These are phyloP conservation scores for Acleris laterana DNA, from an alignment of 2,888 invertebrate species.

Conservation along the genomic window DNA sequence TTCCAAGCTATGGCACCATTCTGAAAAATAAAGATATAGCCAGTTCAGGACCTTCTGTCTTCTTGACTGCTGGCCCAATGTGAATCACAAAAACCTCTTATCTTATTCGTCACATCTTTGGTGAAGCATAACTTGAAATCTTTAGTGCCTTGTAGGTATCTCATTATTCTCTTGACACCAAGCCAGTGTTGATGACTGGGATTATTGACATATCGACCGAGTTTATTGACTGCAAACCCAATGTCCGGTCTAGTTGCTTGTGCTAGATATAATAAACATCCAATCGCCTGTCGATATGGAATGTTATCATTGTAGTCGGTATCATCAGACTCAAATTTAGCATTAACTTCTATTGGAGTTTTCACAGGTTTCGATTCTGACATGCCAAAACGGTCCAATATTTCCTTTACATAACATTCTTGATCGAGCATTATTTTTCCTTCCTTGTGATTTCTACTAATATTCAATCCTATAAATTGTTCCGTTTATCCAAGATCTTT, in stretches of 20 bases:
- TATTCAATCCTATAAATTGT: slow-evolving; percentile 29
- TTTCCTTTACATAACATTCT: slow-evolving; percentile 37
- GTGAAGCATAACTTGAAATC: not conserved
- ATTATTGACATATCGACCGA: slow-evolving; percentile 18
- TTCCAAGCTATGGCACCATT: slow-evolving; percentile 40
- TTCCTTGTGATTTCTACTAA: not conserved
- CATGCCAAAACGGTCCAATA: slow-evolving; percentile 38
- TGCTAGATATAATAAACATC: not conserved
- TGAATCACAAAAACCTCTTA: slow-evolving; percentile 36
- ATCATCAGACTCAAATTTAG: slow-evolving; percentile 29
- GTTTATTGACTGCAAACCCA: slow-evolving; percentile 21
- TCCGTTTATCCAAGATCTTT: slow-evolving; percentile 39
- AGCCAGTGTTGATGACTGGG: slow-evolving; percentile 21
- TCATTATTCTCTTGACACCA: slow-evolving; percentile 17
- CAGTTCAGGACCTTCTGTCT: slow-evolving; percentile 38
- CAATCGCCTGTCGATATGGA: no score
- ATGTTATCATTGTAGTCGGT: slow-evolving; percentile 18
- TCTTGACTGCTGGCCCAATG: slow-evolving; percentile 37
- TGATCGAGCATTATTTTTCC: slow-evolving; percentile 31
- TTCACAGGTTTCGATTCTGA: slow-evolving; percentile 40
- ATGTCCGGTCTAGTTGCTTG: slow-evolving; percentile 31
- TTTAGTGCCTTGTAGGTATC: slow-evolving; percentile 8
- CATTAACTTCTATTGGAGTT: slow-evolving; percentile 37
- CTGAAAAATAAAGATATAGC: slow-evolving; percentile 38
- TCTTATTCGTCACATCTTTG: slow-evolving; percentile 8